Evolutionary conservation across 2,797 vertebrate species (phyloP), one percentile per base, ranked within the genome.

Genomic region (Phaenicophaeus curvirostris): DNA sequence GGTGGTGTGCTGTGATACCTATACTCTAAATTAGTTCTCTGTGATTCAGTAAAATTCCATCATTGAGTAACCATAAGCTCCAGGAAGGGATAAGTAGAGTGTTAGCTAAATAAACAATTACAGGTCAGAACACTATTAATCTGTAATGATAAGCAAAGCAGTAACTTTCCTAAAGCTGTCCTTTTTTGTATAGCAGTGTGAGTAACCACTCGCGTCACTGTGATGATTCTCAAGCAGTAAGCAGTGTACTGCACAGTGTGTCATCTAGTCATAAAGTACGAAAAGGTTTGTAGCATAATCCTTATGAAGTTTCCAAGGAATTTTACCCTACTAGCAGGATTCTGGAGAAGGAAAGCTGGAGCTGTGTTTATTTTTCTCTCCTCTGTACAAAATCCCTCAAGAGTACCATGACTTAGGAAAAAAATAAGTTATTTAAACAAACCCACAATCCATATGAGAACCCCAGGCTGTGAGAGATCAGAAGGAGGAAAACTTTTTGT

Each of bases 21-120:
- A 24, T 42, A 54, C 15, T 80, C 41, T 13, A 31, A 77, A 58
- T 48, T 23, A 48, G 46, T 89, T 83, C 66, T 76, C 31, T 85
- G 18, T 81, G 78, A 90, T 71, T 80, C 73, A 89, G 27, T 85
- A 33, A 62, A 94, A 75, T 88, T 91, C 92, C 75, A 46, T 74
- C 31, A 41, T 15, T 80, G 71, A 66, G 51, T 85, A 93, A 91
- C 31, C 31, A 7, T 59, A 50, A 75, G 46, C 37, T 78, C 39
- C 75, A 85, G 73, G 86, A 85, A 88, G 59, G 11, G 31, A 90
- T 18, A 67, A 86, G 59, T 37, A 50, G n/a, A 74, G 17, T 69
- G 57, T 86, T 81, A 94, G 31, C 76, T 81, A 89, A 95, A 81
- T 27, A 91, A 91, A 91, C 58, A 93, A 48, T 42, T 75, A 54